These are phyloP conservation scores for Leuciscus waleckii DNA, from an alignment of 2,797 vertebrate genomes.

Conservation along the genomic window DNA sequence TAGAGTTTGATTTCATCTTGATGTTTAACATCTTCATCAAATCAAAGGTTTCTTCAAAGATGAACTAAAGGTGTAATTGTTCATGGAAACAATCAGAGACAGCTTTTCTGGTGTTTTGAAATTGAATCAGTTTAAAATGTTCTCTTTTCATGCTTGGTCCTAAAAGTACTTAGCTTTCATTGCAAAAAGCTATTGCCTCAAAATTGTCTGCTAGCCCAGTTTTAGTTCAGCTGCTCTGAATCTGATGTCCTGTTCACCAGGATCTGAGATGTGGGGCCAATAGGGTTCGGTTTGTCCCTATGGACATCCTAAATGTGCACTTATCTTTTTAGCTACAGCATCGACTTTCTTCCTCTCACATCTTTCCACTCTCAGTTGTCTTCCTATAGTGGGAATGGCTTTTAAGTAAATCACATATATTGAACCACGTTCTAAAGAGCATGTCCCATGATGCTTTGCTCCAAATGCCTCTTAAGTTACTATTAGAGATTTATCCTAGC, in stretches of 20 bases:
- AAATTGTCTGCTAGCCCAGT: neutral
- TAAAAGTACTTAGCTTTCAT: neutral
- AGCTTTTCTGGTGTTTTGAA: neutral
- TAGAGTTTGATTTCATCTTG: neutral
- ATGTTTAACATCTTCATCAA: neutral
- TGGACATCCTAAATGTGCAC: conserved; percentile 52
- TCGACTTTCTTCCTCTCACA: conserved; percentile 29
- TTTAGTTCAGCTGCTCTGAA: neutral
- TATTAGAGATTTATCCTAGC: neutral
- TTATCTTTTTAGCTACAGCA: conserved; percentile 51
- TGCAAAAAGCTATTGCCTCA: neutral
- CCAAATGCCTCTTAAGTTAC: neutral
- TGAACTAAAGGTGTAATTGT: neutral
- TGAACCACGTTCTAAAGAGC: neutral
- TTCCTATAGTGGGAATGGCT: neutral
- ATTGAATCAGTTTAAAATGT: neutral
- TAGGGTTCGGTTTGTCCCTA: conserved; percentile 23
- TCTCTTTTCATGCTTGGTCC: neutral
- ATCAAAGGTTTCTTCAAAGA: neutral
- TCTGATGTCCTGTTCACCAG: conserved; percentile 23
- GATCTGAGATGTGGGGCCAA: conserved; percentile 22
- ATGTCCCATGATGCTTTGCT: neutral
- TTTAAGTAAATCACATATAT: conserved; percentile 14
- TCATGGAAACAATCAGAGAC: neutral
- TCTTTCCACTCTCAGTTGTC: conserved; percentile 12